Evolutionary conservation across 2,113 vertebrate genomes (phyloP).

Genomic region (Mirza zaza): DNA sequence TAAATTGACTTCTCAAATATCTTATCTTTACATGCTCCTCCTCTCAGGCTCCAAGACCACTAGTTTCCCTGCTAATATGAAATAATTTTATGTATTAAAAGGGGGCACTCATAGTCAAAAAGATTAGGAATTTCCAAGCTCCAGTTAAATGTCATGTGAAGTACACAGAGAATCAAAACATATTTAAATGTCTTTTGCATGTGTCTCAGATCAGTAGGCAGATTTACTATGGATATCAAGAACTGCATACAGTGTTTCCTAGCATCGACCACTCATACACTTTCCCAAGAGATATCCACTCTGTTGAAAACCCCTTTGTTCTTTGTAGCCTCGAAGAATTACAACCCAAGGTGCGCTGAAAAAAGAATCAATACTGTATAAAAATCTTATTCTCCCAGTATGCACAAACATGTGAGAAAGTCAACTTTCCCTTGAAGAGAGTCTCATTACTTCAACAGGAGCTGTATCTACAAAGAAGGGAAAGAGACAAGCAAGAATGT

Average conservation of each 20-base stretch:
- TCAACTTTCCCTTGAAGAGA: background rate
- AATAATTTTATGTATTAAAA: background rate
- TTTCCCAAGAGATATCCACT: background rate
- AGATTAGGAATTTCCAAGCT: background rate
- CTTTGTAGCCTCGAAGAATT: background rate
- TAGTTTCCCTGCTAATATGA: background rate
- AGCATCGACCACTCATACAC: background rate
- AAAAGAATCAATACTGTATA: background rate
- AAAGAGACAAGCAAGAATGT: background rate
- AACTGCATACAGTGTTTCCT: background rate
- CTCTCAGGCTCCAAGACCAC: background rate
- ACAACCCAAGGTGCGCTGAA: background rate
- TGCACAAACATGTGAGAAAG: background rate
- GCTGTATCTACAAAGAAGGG: background rate
- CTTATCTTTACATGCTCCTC: background rate
- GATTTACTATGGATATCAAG: background rate
- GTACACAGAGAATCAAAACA: background rate
- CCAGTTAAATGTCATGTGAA: background rate
- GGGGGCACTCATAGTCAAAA: background rate
- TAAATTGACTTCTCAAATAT: conserved; percentile 28
- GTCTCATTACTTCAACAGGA: background rate
- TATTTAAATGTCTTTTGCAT: background rate
- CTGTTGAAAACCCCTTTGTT: conserved; percentile 16
- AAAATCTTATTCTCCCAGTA: background rate
- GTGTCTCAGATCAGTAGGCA: background rate